Percentiles rank a stretch among this genome's conserved stretches.
Conservation (phyloP, 2,113 vertebrate genomes). For the Siphamia tubifer region DNA sequence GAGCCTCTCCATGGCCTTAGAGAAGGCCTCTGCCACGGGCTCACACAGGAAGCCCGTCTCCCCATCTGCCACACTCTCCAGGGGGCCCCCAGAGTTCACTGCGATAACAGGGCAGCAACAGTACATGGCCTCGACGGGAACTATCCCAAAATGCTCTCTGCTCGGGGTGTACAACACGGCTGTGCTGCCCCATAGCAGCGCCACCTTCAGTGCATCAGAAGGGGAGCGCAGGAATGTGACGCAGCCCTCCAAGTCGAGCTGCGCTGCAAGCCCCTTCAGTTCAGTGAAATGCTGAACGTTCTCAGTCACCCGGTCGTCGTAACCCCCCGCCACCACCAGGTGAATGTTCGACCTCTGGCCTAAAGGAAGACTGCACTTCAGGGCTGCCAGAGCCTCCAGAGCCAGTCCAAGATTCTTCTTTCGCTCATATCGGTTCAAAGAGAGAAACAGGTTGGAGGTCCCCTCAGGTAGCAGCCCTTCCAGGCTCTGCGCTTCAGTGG, state of each 20-base stretch:
- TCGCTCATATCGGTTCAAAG: conserved; percentile 95
- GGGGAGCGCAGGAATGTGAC: conserved; percentile 93
- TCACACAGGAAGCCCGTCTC: conserved; percentile 92
- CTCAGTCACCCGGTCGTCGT: conserved; percentile 89
- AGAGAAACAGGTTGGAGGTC: conserved; percentile 89
- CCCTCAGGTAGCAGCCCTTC: conserved; percentile 80
- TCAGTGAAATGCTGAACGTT: conserved; percentile 91
- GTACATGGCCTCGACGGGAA: conserved; percentile 97
- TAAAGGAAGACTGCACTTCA: conserved; percentile 76
- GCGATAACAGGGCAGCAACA: conserved; percentile 91
- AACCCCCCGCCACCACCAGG: conserved; percentile 93
- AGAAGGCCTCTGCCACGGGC: conserved; percentile 84
- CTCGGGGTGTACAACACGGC: conserved; percentile 96
- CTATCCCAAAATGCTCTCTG: conserved; percentile 97
- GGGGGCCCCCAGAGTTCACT: conserved; percentile 91
- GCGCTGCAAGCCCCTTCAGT: conserved; percentile 78
- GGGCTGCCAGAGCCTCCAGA: conserved; percentile 81
- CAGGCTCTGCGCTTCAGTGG: conserved; percentile 69
- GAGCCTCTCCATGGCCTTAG: conserved; percentile 89
- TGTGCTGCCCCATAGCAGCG: conserved; percentile 80
- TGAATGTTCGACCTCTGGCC: conserved; percentile 83
- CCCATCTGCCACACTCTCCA: conserved; percentile 88
- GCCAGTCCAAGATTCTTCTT: conserved; percentile 93
- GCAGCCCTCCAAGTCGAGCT: conserved; percentile 74
- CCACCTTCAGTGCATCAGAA: conserved; percentile 89